phyloP scores from a whole-genome alignment of 2,888 invertebrate genomes.

The Lepidocyrtinus sp. region DNA sequence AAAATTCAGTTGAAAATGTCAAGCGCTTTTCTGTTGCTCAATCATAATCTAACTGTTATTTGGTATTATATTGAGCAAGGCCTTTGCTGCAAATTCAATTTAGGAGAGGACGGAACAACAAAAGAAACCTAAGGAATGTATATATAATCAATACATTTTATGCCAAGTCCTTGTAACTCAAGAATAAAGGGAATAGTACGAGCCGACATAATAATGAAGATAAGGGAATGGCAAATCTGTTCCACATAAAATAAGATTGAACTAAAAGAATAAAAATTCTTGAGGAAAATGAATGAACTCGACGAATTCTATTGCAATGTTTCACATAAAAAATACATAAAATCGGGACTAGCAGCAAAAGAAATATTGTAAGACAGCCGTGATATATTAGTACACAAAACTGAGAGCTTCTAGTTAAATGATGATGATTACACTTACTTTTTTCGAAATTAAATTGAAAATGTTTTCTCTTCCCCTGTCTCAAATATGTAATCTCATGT shows the following conservation, averaged over 20 bases:
- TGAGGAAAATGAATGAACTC: conserved; percentile 13
- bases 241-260: conserved; percentile 14
- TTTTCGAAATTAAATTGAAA: conserved; percentile 14
- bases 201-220: conserved; percentile 2
- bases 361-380: not conserved
- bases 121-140: not conserved
- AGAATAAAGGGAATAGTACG: not conserved
- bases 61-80: not conserved
- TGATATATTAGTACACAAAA: not conserved
- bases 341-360: not conserved
- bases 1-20: conserved; percentile 15
- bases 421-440: conserved; percentile 32
- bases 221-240: conserved; percentile 16
- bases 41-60: conserved; percentile 9
- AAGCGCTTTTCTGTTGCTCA: conserved; percentile 7
- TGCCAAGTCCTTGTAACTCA: not conserved
- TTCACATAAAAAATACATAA: no score
- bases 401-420: conserved; percentile 11
- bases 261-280: conserved; percentile 12
- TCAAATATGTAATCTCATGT: conserved; percentile 35
- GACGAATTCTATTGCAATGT: not conserved
- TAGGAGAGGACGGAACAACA: not conserved
- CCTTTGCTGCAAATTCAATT: not conserved
- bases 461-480: conserved; percentile 12
- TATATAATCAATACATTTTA: not conserved